Conservation (phyloP, 2,113 vertebrate species). For the Pachypanchax playfairii region DNA sequence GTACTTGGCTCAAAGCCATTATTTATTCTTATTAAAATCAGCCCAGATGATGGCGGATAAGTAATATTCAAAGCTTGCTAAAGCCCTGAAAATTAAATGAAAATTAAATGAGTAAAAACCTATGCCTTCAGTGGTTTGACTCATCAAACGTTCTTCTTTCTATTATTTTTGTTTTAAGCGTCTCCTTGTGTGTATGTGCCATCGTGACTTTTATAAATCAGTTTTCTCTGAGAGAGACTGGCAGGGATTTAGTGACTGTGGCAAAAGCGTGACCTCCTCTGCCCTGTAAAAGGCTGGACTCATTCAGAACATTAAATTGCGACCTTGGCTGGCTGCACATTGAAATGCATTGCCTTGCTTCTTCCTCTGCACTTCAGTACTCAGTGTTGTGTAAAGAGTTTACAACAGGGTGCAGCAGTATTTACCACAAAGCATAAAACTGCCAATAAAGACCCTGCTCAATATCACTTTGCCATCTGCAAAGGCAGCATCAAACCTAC, state of each 20-base stretch:
- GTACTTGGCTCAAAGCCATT: no score
- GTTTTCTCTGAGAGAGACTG: slow-evolving; percentile 38
- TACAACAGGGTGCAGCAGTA: slow-evolving; percentile 37
- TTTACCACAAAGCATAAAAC: slow-evolving; percentile 59
- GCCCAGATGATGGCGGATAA: no score
- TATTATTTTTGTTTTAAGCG: slow-evolving; percentile 13
- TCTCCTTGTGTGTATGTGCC: slow-evolving; percentile 6
- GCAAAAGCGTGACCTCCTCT: slow-evolving; percentile 43
- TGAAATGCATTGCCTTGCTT: slow-evolving; percentile 60
- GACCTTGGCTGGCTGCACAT: slow-evolving; percentile 59
- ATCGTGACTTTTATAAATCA: slow-evolving; percentile 38
- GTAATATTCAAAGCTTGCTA: slow-evolving; percentile 8
- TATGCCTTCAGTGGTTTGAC: slow-evolving; percentile 27
- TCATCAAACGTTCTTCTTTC: slow-evolving; percentile 36
- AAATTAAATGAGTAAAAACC: slow-evolving; percentile 23
- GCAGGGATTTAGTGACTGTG: slow-evolving; percentile 43
- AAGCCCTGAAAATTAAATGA: slow-evolving; percentile 29
- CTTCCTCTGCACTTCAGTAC: slow-evolving; percentile 22
- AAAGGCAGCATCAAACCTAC: slow-evolving; percentile 53
- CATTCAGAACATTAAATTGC: slow-evolving; percentile 52
- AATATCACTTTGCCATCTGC: slow-evolving; percentile 45
- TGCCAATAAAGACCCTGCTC: slow-evolving; percentile 41
- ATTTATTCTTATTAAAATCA: not conserved
- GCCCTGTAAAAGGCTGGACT: slow-evolving; percentile 45
- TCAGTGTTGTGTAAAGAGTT: slow-evolving; percentile 50